Evolutionary conservation across 2,797 vertebrate genomes (phyloP), one percentile per base, ranked within the genome.

Genomic region (Sternotherus odoratus): DNA sequence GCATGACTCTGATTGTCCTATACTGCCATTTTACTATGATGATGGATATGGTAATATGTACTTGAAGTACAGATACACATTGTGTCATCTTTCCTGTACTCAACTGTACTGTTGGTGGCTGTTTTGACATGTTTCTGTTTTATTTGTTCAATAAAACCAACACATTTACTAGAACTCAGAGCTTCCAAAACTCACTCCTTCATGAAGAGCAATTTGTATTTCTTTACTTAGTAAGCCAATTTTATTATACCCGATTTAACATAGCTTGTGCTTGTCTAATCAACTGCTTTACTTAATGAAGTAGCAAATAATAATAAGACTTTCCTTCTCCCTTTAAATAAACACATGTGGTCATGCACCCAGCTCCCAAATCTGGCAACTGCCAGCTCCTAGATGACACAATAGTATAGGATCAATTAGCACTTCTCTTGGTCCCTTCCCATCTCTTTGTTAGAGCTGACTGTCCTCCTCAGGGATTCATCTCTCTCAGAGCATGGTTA

Each of bases 401-500:
- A 63, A 19, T 57, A 63, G 30, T 60, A 15, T 17, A 17, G 30
- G 57, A 93, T 94, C 78, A 94, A 90, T 95, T 95, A 92, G 79
- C 33, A n/a, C 50, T 94, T 92, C 77, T 74, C 87, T 36, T 50
- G 53, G 53, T 93, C 33, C 16, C 81, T 93, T 92, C 91, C 46
- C 51, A 88, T 86, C 75, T 85, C n/a, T 94, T 85, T 94, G 50
- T 48, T 86, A 88, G 74, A 51, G 49, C 48, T 0, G 1, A 66
- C 74, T 88, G 66, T 86, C 82, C 87, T 26, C 89, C 92, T 90
- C 92, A 92, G 90, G 92, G 92, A 89, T 94, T 89, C 66, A 60
- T 17, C 90, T 79, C 39, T 43, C 43, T 43, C n/a, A n/a, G n/a
- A n/a, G n/a, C n/a, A n/a, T n/a, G n/a, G n/a, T n/a, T n/a, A n/a